Conservation (phyloP, 1,140 invertebrate genomes). For the Tyrophagus putrescentiae region DNA sequence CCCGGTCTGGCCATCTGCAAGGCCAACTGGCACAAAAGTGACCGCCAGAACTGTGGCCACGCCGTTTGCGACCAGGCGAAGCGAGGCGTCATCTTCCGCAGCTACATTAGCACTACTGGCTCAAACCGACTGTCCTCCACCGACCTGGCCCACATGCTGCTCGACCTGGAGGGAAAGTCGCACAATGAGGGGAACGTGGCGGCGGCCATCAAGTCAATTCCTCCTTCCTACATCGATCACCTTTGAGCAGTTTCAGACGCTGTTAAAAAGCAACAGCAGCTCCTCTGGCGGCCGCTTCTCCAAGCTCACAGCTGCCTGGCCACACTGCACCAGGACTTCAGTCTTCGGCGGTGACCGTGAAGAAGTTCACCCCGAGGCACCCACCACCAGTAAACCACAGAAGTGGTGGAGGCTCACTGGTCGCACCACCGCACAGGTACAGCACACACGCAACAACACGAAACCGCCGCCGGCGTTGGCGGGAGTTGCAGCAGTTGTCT, state of each 20-base stretch:
- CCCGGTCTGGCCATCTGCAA: background rate
- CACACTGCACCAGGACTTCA: background rate
- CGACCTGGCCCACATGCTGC: background rate
- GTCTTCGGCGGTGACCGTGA: background rate
- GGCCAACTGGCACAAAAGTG: background rate
- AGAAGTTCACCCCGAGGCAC: background rate
- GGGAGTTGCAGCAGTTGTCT: no score
- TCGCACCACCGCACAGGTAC: background rate
- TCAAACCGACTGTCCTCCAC: background rate
- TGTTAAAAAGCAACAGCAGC: no score
- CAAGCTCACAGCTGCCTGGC: no score
- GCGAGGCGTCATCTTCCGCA: background rate
- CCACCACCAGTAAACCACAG: background rate
- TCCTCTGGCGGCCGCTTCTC: no score
- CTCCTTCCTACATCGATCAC: no score
- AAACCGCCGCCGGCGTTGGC: no score
- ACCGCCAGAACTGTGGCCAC: background rate
- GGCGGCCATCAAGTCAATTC: no score
- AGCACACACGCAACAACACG: background rate
- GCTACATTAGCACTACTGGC: background rate
- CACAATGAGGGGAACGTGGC: no score
- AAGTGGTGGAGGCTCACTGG: background rate
- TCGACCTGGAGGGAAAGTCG: background rate
- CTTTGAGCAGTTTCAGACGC: no score
- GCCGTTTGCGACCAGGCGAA: background rate